Conservation (phyloP, 2,888 invertebrate genomes). For the Orthosia gothica region DNA sequence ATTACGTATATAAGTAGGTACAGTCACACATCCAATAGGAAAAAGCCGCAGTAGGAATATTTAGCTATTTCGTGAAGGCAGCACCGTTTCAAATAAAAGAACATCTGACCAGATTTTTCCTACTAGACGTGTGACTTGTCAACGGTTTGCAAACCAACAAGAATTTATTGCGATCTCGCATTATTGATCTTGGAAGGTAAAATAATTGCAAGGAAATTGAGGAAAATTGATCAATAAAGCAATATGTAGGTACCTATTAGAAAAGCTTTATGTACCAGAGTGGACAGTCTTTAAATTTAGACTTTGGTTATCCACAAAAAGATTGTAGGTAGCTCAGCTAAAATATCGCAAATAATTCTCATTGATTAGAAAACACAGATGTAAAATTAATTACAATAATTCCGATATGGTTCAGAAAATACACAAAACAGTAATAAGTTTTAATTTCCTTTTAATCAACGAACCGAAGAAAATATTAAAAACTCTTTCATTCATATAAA, state of each 20-base stretch:
- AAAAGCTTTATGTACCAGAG: too few species aligned
- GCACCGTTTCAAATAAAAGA: conserved; percentile 21
- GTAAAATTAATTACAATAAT: conserved; percentile 32
- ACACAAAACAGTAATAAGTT: conserved; percentile 2
- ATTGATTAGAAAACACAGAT: conserved; percentile 39
- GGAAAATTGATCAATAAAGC: neutral
- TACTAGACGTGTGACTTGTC: conserved; percentile 61
- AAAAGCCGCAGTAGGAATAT: conserved; percentile 43
- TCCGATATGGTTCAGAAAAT: conserved; percentile 41
- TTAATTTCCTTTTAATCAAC: conserved; percentile 16
- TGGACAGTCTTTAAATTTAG: too few species aligned
- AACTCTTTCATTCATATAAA: neutral
- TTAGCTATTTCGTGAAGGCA: conserved; percentile 35
- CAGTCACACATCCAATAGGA: conserved; percentile 55
- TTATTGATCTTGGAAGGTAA: neutral
- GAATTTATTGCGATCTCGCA: neutral
- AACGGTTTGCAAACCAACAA: conserved; percentile 34
- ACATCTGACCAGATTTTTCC: conserved; percentile 69
- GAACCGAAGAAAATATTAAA: conserved; percentile 26
- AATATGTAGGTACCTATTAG: too few species aligned
- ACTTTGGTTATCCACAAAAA: neutral
- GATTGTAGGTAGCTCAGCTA: neutral
- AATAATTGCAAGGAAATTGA: neutral
- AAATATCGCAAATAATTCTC: conserved; percentile 7
- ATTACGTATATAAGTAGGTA: conserved; percentile 59